These are phyloP conservation scores for Xenopus borealis DNA, from an alignment of 2,113 vertebrate species.

Conservation along the genomic window DNA sequence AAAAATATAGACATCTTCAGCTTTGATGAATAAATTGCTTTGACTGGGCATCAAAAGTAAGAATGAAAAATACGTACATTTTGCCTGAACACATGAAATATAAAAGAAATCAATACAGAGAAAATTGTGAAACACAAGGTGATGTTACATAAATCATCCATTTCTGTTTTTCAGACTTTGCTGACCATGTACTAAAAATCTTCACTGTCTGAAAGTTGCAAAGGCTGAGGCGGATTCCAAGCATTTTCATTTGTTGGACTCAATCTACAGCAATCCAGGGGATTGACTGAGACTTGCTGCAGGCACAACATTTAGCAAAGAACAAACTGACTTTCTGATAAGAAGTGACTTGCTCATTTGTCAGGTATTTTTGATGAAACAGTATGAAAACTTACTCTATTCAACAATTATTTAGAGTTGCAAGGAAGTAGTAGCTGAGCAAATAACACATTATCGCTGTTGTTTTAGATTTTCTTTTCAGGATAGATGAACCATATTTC, in stretches of 20 bases:
- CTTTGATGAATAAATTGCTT: conserved; percentile 1
- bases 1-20: background rate
- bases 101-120: conserved; percentile 19
- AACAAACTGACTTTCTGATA: conserved; percentile 31
- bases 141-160: conserved; percentile 23
- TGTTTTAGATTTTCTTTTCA: background rate
- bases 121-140: conserved; percentile 8
- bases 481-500: too few relatives aligned
- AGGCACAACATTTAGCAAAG: conserved; percentile 13
- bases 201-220: conserved; percentile 32
- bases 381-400: conserved; percentile 12
- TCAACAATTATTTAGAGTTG: background rate
- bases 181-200: conserved; percentile 30
- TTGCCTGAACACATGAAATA: conserved; percentile 22
- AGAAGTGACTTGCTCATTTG: conserved; percentile 30
- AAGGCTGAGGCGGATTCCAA: conserved; percentile 12
- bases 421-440: background rate
- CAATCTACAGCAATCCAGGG: conserved; percentile 15
- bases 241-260: conserved; percentile 12
- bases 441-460: background rate
- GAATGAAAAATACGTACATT: background rate
- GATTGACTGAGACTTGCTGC: conserved; percentile 9
- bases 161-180: conserved; percentile 11
- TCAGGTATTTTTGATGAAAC: conserved; percentile 28
- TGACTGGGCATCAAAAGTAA: background rate